These are phyloP conservation scores for Ryuthela nishihirai DNA, from an alignment of 2,888 invertebrate genomes.

Conservation along the genomic window DNA sequence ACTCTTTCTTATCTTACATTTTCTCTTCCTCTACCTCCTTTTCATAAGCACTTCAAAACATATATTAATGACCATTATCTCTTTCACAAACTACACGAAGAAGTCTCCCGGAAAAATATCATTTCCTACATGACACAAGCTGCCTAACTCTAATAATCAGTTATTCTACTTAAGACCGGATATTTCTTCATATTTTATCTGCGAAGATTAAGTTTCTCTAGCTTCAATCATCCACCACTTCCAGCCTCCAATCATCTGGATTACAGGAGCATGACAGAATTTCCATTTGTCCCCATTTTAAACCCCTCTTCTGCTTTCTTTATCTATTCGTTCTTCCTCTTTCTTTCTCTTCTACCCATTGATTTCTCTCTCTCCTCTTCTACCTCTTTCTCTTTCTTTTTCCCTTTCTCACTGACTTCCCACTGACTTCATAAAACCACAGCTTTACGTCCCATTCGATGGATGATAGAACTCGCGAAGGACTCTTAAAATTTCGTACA, in stretches of 20 bases:
- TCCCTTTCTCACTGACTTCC: background rate
- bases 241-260: background rate
- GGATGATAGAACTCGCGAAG: too few species aligned
- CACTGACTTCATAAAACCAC: background rate
- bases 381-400: background rate
- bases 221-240: background rate
- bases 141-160: too few species aligned
- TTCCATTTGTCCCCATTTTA: background rate
- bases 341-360: background rate
- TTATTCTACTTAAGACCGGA: too few species aligned
- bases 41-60: background rate
- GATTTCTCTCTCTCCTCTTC: background rate
- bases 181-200: too few species aligned
- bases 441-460: background rate
- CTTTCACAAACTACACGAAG: too few species aligned
- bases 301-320: background rate
- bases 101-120: too few species aligned
- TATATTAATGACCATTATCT: too few species aligned
- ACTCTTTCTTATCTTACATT: background rate
- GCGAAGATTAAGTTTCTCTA: too few species aligned
- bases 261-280: background rate
- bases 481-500: too few species aligned
- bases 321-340: background rate
- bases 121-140: too few species aligned
- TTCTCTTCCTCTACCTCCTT: background rate